Evolutionary conservation across 2,797 vertebrate genomes (phyloP).

Genomic region (Chloroceryle amazona): DNA sequence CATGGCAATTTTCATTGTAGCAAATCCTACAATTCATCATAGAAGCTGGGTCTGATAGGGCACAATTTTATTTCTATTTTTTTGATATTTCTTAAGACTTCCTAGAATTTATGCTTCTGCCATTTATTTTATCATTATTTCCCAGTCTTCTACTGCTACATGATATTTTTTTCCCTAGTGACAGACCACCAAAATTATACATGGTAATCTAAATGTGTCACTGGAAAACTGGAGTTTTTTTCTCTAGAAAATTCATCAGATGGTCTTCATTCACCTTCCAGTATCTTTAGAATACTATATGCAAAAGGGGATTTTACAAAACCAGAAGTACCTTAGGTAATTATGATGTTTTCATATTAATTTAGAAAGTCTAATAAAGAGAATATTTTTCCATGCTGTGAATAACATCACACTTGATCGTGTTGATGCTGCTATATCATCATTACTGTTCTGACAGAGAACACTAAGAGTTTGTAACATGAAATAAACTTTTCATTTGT

Average conservation of each 20-base stretch:
- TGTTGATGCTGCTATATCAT: not conserved
- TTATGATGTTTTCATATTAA: constrained; percentile 10
- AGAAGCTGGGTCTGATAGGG: not conserved
- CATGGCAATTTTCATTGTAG: not conserved
- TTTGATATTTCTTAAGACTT: not conserved
- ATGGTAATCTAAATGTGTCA: not conserved
- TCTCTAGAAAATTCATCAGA: not conserved
- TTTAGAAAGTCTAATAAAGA: constrained; percentile 11
- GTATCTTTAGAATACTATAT: not conserved
- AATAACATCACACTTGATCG: constrained; percentile 11
- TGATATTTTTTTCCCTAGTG: not conserved
- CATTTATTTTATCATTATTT: not conserved
- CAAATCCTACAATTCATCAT: not conserved
- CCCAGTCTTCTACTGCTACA: not conserved
- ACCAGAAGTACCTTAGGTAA: not conserved
- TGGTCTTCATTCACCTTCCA: not conserved
- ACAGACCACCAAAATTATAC: not conserved
- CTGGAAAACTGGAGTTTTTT: not conserved
- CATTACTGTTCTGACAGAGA: constrained; percentile 1
- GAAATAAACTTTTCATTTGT: not conserved
- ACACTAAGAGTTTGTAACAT: not conserved
- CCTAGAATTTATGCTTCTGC: not conserved
- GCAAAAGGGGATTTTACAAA: not conserved
- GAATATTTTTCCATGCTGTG: not conserved
- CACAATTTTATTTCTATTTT: not conserved